Percentiles rank a stretch among this genome's conserved stretches.
Conservation (phyloP, 2,797 vertebrate species). For the Parambassis ranga region DNA sequence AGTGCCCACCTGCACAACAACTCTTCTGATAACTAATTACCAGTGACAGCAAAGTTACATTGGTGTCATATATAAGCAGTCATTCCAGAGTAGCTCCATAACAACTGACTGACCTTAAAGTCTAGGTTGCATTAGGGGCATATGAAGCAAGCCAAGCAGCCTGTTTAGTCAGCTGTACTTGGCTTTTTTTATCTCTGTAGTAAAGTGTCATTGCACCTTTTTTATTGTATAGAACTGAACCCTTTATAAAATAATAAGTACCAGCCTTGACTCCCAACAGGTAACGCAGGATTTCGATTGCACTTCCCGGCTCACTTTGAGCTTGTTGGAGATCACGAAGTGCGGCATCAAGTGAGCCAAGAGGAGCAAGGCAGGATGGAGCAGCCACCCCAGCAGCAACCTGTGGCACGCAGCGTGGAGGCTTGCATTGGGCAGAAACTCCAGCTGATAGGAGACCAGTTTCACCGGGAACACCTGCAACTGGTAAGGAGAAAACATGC, state of each 20-base stretch:
- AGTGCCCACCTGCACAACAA: conserved; percentile 55
- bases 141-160: conserved; percentile 24
- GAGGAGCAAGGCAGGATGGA: conserved; percentile 64
- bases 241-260: conserved; percentile 37
- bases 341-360: conserved; percentile 41
- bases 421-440: conserved; percentile 82
- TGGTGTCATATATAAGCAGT: conserved; percentile 37
- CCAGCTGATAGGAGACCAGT: conserved; percentile 85
- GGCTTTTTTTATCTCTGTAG: conserved; percentile 17
- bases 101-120: conserved; percentile 31
- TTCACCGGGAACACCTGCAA: conserved; percentile 81
- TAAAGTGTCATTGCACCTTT: conserved; percentile 15
- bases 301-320: conserved; percentile 78
- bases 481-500: conserved; percentile 71
- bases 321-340: conserved; percentile 60
- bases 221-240: background rate
- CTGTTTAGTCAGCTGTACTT: background rate
- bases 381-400: conserved; percentile 57
- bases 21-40: conserved; percentile 37
- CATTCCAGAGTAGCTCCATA: conserved; percentile 38
- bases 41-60: conserved; percentile 45
- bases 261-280: conserved; percentile 60
- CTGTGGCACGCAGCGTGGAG: conserved; percentile 69
- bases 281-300: conserved; percentile 83
- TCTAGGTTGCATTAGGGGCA: conserved; percentile 21